Percentiles rank a stretch among this genome's conserved stretches.
Conservation (phyloP, 2,113 vertebrate genomes). For the Percopsis transmontana region DNA sequence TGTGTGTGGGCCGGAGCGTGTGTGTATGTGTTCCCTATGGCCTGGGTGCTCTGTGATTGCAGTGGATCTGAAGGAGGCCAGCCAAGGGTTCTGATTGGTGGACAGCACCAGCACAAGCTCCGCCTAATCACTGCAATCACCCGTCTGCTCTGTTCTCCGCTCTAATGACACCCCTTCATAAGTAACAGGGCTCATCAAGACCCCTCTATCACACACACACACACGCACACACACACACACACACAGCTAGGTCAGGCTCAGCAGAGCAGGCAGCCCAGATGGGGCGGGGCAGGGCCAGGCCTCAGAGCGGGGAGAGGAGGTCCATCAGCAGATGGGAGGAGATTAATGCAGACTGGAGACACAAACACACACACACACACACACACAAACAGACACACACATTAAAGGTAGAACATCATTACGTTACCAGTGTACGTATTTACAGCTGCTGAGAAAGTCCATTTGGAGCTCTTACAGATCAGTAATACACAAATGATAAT, state of each 20-base stretch:
- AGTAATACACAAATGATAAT: not conserved
- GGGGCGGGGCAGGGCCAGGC: constrained; percentile 54
- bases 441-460: constrained; percentile 17
- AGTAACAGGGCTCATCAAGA: constrained; percentile 74
- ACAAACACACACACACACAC: constrained; percentile 21
- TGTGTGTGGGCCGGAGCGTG: not conserved
- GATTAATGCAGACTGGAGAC: constrained; percentile 63
- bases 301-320: constrained; percentile 64
- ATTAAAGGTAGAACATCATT: constrained; percentile 7
- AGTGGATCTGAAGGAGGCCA: constrained; percentile 61
- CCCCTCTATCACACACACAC: constrained; percentile 27
- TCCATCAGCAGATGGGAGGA: constrained; percentile 77
- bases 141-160: constrained; percentile 68
- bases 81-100: constrained; percentile 72
- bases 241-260: constrained; percentile 55
- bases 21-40: constrained; percentile 21
- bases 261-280: constrained; percentile 57
- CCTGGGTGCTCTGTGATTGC: constrained; percentile 67
- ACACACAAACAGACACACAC: constrained; percentile 18
- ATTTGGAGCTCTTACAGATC: constrained; percentile 12
- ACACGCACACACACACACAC: constrained; percentile 19
- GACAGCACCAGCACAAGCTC: constrained; percentile 62
- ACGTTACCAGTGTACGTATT: constrained; percentile 7
- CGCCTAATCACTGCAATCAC: constrained; percentile 79
- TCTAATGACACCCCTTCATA: constrained; percentile 80